Base-by-base conservation (phyloP, 2,113 vertebrate species). In the Natator depressus region DNA sequence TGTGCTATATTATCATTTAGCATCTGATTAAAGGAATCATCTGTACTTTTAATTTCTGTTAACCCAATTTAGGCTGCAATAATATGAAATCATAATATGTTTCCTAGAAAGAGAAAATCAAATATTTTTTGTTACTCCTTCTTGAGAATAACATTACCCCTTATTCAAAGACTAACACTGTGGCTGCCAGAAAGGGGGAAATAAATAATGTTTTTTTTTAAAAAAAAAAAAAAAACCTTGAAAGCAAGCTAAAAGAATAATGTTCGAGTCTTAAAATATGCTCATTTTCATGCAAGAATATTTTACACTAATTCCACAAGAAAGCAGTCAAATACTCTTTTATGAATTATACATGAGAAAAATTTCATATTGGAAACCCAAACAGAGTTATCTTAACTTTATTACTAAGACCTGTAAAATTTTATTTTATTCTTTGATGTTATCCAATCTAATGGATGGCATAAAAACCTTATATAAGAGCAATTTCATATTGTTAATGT, bases 31-130 rank as follows among this genome's bases (percentile, higher is more conserved):
- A 85, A 95, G 83, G 80, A 96, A 81, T 96, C 97, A 97, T 98
- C 97, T 98, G 97, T 97, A 96, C 97, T 90, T 96, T 57, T 93
- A 92, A 96, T 98, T 97, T 89, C 79, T 31, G 94, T 97, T 96
- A 97, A 87, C 91, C 94, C 91, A 93, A 89, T 98, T 98, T 96
- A 95, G 85, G 87, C 82, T 85, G 88, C 89, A 95, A 75, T 84
- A 96, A 93, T 85, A 79, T 85, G 75, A 80, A 46, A 27, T 80
- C 0, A 1, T 91, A 90, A 96, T 95, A 84, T 81, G 85, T 91
- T 97, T 98, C 91, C 84, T 92, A 87, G 94, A 96, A 95, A 96
- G 84, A 92, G 54, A 94, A 97, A 95, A 96, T 94, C 93, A 97
- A 96, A 97, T 94, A 80, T 10, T 47, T 62, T 96, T 96, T 91